Percentiles rank a stretch among this genome's conserved stretches.
phyloP scores from a whole-genome alignment of 2,888 invertebrate species.

The Andrena hattorfiana region DNA sequence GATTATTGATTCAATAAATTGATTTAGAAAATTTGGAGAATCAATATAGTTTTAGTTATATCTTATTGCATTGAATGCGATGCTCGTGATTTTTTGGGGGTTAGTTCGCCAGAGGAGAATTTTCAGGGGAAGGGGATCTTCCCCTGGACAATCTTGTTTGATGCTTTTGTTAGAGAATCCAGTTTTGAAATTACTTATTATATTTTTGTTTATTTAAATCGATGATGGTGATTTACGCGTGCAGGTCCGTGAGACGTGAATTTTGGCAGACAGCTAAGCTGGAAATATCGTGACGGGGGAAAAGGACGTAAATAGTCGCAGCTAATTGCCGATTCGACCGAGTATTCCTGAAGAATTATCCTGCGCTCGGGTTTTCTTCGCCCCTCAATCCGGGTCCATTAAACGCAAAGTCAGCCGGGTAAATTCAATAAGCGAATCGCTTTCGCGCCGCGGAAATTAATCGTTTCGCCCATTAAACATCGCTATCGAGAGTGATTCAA shows the following conservation, averaged over 20 bases:
- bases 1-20: no score
- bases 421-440: slow-evolving; percentile 61
- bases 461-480: slow-evolving; percentile 60
- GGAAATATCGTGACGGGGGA: not conserved
- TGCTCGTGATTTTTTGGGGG: no score
- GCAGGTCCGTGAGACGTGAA: not conserved
- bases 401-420: slow-evolving; percentile 53
- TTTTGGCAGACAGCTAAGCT: not conserved
- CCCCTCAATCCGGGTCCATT: slow-evolving; percentile 51
- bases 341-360: slow-evolving; percentile 57
- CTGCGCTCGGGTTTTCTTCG: slow-evolving; percentile 33
- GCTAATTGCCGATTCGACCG: slow-evolving; percentile 50
- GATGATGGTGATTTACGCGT: not conserved
- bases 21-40: no score
- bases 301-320: slow-evolving; percentile 40
- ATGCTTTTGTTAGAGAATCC: no score
- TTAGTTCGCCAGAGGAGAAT: no score
- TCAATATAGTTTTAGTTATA: no score
- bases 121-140: no score
- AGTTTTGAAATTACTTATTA: no score
- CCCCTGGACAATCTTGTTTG: no score
- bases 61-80: no score
- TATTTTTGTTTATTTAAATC: not conserved
- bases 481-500: slow-evolving; percentile 55
- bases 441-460: slow-evolving; percentile 57